phyloP scores from a whole-genome alignment of 2,797 vertebrate species.

The Steatocranus sp. region DNA sequence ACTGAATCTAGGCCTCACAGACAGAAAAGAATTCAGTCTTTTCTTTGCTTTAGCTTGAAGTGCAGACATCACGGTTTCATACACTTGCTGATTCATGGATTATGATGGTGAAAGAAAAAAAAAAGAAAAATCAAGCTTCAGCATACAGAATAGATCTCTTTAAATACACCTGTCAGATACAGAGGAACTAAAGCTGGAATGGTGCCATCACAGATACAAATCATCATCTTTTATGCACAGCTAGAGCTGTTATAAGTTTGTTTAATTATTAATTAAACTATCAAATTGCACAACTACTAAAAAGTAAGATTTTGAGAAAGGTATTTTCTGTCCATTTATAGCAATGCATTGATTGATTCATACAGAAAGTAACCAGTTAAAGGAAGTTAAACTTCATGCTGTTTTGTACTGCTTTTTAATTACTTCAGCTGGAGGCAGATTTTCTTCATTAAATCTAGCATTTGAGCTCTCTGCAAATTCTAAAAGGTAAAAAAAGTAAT shows the following conservation, averaged over 20 bases:
- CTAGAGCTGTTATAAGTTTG: not conserved
- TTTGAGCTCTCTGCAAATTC: not conserved
- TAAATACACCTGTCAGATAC: not conserved
- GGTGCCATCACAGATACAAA: not conserved
- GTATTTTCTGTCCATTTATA: not conserved
- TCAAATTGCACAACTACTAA: not conserved
- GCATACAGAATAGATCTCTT: not conserved
- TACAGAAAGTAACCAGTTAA: not conserved
- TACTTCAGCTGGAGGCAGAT: not conserved
- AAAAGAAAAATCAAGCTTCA: not conserved
- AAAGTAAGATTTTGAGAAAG: not conserved
- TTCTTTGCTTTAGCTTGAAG: slow-evolving; percentile 17
- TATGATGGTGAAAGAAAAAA: not conserved
- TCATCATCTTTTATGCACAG: not conserved
- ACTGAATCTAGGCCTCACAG: not conserved
- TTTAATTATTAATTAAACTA: not conserved
- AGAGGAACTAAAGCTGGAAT: not conserved
- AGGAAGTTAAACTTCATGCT: not conserved
- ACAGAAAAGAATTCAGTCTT: not conserved
- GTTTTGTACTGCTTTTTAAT: not conserved
- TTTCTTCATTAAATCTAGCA: not conserved
- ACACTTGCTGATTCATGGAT: slow-evolving; percentile 26
- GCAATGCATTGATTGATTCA: not conserved
- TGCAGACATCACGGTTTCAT: slow-evolving; percentile 5
- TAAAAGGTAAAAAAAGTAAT: not conserved